These are phyloP conservation scores for Iphiclides podalirius DNA, from an alignment of 2,888 invertebrate species.

Conservation along the genomic window DNA sequence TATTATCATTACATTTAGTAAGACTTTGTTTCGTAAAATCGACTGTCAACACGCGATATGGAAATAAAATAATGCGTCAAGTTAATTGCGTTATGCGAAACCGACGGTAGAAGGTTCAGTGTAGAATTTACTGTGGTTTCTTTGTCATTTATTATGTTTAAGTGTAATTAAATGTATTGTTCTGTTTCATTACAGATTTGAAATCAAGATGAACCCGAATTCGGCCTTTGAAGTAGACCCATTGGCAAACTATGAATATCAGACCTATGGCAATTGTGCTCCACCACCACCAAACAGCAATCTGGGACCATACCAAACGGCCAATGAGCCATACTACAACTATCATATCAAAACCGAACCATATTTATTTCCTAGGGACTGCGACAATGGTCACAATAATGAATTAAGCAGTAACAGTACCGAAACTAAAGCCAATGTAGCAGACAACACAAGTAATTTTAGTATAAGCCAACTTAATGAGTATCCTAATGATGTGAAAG, in stretches of 20 bases:
- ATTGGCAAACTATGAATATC: constrained; percentile 48
- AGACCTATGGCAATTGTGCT: constrained; percentile 35
- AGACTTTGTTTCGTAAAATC: background rate
- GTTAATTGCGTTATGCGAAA: background rate
- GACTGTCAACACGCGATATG: background rate
- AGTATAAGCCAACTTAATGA: background rate
- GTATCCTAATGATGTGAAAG: constrained; percentile 13
- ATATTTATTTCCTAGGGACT: background rate
- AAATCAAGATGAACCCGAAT: constrained; percentile 42
- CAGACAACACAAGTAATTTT: background rate
- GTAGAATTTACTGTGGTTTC: no score
- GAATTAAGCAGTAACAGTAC: background rate
- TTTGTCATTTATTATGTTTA: no score
- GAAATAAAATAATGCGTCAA: background rate
- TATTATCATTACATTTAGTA: background rate
- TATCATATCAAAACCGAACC: constrained; percentile 7
- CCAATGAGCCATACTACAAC: constrained; percentile 1
- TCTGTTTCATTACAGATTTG: constrained; percentile 25
- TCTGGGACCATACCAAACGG: constrained; percentile 11
- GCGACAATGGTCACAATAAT: background rate
- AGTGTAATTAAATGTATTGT: no score
- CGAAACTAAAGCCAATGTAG: background rate
- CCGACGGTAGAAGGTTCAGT: no score
- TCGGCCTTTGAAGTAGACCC: constrained; percentile 52
- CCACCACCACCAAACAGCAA: constrained; percentile 18